phyloP scores from a whole-genome alignment of 2,888 invertebrate genomes.

The Hecatera dysodea region DNA sequence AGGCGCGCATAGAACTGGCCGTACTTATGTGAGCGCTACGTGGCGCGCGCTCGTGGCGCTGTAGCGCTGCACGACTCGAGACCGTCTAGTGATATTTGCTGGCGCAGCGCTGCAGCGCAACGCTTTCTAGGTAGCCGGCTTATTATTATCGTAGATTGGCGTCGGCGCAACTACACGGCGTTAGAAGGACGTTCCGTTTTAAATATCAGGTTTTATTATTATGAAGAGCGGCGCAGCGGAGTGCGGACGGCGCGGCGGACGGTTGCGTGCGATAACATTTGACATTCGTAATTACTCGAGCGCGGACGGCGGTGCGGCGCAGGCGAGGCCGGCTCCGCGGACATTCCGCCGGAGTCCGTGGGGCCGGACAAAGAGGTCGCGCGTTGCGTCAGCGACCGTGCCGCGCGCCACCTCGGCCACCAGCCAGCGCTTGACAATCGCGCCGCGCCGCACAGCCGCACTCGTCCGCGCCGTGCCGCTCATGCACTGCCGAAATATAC shows the following conservation, averaged over 20 bases:
- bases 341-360: constrained; percentile 83
- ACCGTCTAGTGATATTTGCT: constrained; percentile 73
- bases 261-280: constrained; percentile 91
- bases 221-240: constrained; percentile 91
- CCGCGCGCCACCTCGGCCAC: constrained; percentile 49
- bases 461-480: constrained; percentile 67
- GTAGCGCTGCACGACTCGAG: constrained; percentile 78
- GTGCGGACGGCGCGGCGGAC: constrained; percentile 89
- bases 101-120: constrained; percentile 83
- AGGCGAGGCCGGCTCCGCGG: constrained; percentile 81
- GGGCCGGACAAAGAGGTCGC: constrained; percentile 90
- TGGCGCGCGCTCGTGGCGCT: constrained; percentile 78
- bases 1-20: constrained; percentile 91
- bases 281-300: constrained; percentile 91
- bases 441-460: constrained; percentile 64
- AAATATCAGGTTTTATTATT: constrained; percentile 91
- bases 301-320: constrained; percentile 79
- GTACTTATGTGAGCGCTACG: constrained; percentile 91
- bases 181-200: constrained; percentile 91
- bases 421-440: constrained; percentile 72
- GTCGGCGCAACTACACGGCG: constrained; percentile 91
- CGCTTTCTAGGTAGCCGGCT: constrained; percentile 85
- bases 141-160: constrained; percentile 91
- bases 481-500: constrained; percentile 81
- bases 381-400: constrained; percentile 84